phyloP scores from a whole-genome alignment of 2,797 vertebrate genomes.

The Yasuhikotakia modesta region DNA sequence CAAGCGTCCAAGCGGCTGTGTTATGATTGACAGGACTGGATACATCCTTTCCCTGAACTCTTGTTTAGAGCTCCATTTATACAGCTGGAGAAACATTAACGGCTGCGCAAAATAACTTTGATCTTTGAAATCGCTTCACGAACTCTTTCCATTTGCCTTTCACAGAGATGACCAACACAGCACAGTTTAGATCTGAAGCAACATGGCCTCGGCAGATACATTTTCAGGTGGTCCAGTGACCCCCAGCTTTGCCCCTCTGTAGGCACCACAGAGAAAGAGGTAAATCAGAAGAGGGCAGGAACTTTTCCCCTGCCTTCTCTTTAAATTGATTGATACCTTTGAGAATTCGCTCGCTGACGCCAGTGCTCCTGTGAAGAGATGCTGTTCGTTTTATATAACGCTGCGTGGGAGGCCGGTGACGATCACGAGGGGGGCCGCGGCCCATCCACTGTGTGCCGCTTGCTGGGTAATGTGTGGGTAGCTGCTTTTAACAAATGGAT shows the following conservation, averaged over 20 bases:
- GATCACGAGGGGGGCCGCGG: constrained; percentile 58
- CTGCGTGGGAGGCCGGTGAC: constrained; percentile 64
- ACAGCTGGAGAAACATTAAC: constrained; percentile 1
- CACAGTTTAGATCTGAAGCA: constrained; percentile 1
- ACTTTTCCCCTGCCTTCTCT: constrained; percentile 44
- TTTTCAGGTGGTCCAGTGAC: neutral
- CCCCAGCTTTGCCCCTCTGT: neutral
- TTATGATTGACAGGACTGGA: neutral
- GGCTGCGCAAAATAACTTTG: constrained; percentile 36
- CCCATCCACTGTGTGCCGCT: constrained; percentile 54
- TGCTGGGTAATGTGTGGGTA: constrained; percentile 65
- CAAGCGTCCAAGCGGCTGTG: no score
- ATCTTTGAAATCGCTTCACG: constrained; percentile 41
- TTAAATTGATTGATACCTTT: constrained; percentile 57
- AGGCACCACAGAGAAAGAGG: constrained; percentile 8
- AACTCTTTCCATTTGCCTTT: constrained; percentile 5
- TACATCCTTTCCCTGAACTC: neutral
- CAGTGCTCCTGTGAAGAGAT: constrained; percentile 52
- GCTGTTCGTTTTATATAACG: constrained; percentile 69
- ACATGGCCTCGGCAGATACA: constrained; percentile 13
- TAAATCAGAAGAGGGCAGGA: constrained; percentile 27
- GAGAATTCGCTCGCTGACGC: constrained; percentile 56
- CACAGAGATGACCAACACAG: neutral
- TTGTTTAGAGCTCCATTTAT: constrained; percentile 8
- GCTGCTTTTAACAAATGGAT: constrained; percentile 62